A percentile compares a stretch with the other conserved stretches of the same genome.
These are phyloP conservation scores for Takifugu ocellatus DNA, from an alignment of 2,797 vertebrate genomes.

Conservation along the genomic window DNA sequence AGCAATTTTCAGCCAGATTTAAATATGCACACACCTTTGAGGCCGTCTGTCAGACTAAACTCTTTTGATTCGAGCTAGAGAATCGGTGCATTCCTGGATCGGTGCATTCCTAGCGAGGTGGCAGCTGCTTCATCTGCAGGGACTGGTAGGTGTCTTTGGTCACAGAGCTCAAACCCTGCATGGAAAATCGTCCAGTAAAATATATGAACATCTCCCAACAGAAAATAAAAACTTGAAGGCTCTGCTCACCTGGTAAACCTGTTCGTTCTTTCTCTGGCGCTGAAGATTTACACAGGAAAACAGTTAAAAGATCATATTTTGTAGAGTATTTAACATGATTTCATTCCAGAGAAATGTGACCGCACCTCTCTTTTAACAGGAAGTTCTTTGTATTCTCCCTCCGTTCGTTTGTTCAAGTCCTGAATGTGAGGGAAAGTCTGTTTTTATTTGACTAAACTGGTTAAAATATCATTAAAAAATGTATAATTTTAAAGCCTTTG, in stretches of 20 bases:
- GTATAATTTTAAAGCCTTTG: background rate
- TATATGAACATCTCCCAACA: background rate
- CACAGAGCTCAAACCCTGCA: constrained; percentile 81
- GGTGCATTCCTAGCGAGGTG: constrained; percentile 60
- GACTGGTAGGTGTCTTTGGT: constrained; percentile 87
- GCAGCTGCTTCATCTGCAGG: constrained; percentile 82
- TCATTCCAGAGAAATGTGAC: background rate
- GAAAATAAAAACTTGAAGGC: background rate
- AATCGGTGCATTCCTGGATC: no score
- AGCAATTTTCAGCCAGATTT: no score
- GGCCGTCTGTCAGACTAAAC: no score
- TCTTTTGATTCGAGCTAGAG: no score
- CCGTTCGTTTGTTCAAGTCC: constrained; percentile 16
- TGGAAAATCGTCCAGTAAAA: background rate
- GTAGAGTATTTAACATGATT: background rate
- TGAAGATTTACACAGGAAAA: constrained; percentile 16
- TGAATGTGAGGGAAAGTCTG: constrained; percentile 3
- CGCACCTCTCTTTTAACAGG: constrained; percentile 42
- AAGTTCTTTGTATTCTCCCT: constrained; percentile 52
- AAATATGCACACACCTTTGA: background rate
- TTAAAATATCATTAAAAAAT: no score
- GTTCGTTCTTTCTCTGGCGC: constrained; percentile 59
- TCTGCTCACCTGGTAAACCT: constrained; percentile 69
- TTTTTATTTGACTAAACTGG: background rate
- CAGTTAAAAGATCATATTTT: background rate